These are phyloP conservation scores for Tachysurus vachellii DNA, from an alignment of 2,113 vertebrate genomes.

Conservation along the genomic window DNA sequence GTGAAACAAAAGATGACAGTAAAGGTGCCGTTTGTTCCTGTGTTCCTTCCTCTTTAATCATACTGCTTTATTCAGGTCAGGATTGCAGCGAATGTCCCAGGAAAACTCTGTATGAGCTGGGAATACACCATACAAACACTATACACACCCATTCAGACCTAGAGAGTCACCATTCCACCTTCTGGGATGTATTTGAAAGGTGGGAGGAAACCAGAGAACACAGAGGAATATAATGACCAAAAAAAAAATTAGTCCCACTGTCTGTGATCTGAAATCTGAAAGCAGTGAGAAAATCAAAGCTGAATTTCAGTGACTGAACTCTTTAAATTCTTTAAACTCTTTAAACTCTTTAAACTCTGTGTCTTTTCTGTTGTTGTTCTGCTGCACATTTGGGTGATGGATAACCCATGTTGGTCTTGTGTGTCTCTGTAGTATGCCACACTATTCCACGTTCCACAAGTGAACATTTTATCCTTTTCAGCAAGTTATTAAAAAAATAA, in stretches of 20 bases:
- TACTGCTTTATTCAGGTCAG: background rate
- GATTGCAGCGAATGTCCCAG: background rate
- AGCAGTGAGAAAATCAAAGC: constrained; percentile 2
- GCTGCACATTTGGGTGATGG: background rate
- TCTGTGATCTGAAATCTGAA: constrained; percentile 15
- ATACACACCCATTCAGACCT: background rate
- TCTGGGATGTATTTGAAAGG: background rate
- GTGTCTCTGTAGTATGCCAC: background rate
- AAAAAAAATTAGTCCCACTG: background rate
- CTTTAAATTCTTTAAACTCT: background rate
- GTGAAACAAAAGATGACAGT: constrained; percentile 13
- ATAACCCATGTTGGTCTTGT: background rate
- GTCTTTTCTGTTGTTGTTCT: too few species aligned
- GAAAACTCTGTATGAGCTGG: background rate
- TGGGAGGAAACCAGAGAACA: background rate
- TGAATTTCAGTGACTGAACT: background rate
- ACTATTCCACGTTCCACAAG: background rate
- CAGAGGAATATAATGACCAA: background rate
- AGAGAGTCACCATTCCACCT: background rate
- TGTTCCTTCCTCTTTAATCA: background rate
- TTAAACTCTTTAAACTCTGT: background rate
- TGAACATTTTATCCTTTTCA: background rate
- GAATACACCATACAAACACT: background rate
- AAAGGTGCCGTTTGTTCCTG: background rate
- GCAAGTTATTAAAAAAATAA: background rate